Percentiles rank a stretch among this genome's conserved stretches.
These are phyloP conservation scores for Leuctra nigra DNA, from an alignment of 2,888 invertebrate species.

Conservation along the genomic window DNA sequence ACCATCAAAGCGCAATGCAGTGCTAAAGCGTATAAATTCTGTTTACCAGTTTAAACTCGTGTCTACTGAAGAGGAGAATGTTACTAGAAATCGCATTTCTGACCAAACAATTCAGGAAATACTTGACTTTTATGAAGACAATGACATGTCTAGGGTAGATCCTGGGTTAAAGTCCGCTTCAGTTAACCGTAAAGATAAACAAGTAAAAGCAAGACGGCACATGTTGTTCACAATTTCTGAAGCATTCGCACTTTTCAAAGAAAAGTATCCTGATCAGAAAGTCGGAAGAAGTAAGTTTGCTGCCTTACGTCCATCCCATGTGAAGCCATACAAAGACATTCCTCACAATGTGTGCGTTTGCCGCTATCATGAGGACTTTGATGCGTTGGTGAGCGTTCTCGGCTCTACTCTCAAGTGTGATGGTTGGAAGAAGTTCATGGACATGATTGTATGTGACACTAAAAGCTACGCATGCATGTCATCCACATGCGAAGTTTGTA, in stretches of 20 bases:
- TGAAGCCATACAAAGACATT: conserved; percentile 5
- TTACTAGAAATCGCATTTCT: too few relatives aligned
- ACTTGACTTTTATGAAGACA: background rate
- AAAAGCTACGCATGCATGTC: background rate
- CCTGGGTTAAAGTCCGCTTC: background rate
- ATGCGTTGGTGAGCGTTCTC: too few relatives aligned
- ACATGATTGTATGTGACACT: background rate
- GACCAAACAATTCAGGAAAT: too few relatives aligned
- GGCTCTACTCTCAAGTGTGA: too few relatives aligned
- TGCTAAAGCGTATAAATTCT: too few relatives aligned
- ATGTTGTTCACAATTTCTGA: background rate
- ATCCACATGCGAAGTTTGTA: background rate
- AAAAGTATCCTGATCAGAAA: background rate
- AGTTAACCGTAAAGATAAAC: background rate
- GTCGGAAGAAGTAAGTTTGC: background rate
- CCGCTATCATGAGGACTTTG: background rate
- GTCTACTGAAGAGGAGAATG: too few relatives aligned
- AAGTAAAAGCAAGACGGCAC: background rate
- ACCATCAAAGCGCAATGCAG: too few relatives aligned
- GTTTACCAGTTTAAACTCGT: too few relatives aligned
- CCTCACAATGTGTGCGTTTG: conserved; percentile 6
- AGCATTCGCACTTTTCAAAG: background rate
- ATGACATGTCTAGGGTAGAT: background rate
- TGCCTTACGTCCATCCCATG: background rate
- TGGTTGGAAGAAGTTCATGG: background rate